Conservation (phyloP, 1,140 invertebrate species). For the Meloidogyne hapla region DNA sequence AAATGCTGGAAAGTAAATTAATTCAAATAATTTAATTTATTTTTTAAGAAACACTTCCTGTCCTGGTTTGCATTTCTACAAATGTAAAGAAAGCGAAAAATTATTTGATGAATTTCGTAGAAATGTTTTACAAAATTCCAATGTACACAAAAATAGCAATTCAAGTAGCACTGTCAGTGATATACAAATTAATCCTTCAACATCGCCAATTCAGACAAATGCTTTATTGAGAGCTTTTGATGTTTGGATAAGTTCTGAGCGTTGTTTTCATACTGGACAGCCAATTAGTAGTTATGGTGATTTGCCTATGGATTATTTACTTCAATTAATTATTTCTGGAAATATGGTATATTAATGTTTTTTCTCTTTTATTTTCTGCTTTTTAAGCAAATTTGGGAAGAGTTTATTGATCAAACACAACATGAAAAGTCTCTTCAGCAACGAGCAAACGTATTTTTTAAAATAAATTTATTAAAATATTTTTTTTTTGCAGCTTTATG, state of each 20-base stretch:
- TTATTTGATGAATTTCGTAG: conserved; percentile 33
- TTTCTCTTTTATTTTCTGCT: conserved; percentile 4
- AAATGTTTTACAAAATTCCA: neutral
- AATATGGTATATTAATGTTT: conserved; percentile 25
- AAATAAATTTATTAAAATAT: neutral
- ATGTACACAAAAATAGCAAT: neutral
- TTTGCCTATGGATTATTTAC: conserved; percentile 40
- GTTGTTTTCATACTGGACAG: conserved; percentile 8
- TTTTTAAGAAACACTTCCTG: conserved; percentile 37
- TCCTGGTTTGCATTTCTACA: conserved; percentile 29
- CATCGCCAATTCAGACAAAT: neutral
- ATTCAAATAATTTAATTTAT: neutral
- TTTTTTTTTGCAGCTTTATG: conserved; percentile 1
- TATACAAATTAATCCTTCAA: conserved; percentile 8
- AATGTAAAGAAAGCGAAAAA: conserved; percentile 25
- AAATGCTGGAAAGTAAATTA: conserved; percentile 24
- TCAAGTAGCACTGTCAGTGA: conserved; percentile 11
- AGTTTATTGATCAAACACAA: conserved; percentile 36
- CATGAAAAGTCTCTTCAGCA: neutral
- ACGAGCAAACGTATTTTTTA: neutral
- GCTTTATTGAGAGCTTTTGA: conserved; percentile 36
- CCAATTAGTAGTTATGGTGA: conserved; percentile 17
- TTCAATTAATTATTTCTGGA: conserved; percentile 41
- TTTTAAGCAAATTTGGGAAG: conserved; percentile 45
- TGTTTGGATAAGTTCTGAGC: conserved; percentile 30